Base-by-base conservation (phyloP, 2,888 invertebrate species). In the Amphiduros pacificus region DNA sequence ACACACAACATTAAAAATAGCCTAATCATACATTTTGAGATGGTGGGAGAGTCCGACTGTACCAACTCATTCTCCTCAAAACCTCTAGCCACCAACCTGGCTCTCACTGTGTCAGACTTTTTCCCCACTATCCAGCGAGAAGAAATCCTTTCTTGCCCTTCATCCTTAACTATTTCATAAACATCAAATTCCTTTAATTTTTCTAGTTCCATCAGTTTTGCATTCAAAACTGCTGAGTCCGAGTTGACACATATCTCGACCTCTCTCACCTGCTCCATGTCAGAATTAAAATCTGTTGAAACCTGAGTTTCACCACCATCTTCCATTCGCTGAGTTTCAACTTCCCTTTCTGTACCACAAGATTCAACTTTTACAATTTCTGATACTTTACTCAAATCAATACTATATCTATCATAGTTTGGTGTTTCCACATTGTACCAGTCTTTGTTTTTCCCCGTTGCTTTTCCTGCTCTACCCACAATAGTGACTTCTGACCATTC, bases 31-130 rank as follows among this genome's bases (percentile, higher is more conserved):
- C n/a, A n/a, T 52, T 52, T 52, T 11, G 26, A 11, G 6, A 52
- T 20, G 9, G 52, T 52, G 20, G 52, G 52, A 26, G 14, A 17
- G 20, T 52, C 52, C 11, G 24, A 9, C 28, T 27, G 11, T 11
- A 17, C 24, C 14, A 9, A 9, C 9, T 9, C 9, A 52, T 22
- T 27, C 11, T 52, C 52, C 27, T 52, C 52, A 27, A 52, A 52
- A 9, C 52, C 52, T 52, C 52, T 22, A 6, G 52, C 52, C 28
- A 52, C 52, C 27, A 52, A 27, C 27, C 52, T 52, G 11, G 52
- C 52, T 52, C 27, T 52, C 9, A 52, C 28, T 11, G 11, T 11
- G 6, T 11, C 9, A 26, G 9, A 22, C 20, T 52, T 52, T 11
- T 27, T 6, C 5, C 11, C 27, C 52, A 52, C 24, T 20, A 52